phyloP scores from a whole-genome alignment of 2,888 invertebrate genomes.

The Cataglyphis rosenhaueri region DNA sequence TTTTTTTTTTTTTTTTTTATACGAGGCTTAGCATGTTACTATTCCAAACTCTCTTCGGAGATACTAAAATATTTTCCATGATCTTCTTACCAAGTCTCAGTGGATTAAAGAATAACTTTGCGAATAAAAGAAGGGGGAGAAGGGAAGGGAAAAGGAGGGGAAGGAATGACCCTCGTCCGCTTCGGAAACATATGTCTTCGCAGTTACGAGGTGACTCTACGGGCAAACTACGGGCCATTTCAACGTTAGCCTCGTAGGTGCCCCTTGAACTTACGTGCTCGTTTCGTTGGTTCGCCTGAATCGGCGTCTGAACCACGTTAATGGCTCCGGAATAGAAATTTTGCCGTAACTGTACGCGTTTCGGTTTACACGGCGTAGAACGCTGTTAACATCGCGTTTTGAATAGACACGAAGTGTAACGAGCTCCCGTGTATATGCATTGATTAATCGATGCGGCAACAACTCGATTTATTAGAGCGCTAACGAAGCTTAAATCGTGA shows the following conservation, averaged over 20 bases:
- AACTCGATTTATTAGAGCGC: slow-evolving; percentile 51
- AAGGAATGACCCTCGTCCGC: slow-evolving; percentile 31
- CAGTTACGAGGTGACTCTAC: slow-evolving; percentile 21
- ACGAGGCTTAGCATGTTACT: slow-evolving; percentile 11
- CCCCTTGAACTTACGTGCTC: slow-evolving; percentile 38
- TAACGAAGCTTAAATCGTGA: slow-evolving; percentile 55
- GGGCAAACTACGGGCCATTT: slow-evolving; percentile 40
- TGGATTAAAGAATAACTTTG: slow-evolving; percentile 49
- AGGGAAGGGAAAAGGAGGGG: not conserved
- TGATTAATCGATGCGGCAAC: slow-evolving; percentile 52
- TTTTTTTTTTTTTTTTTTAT: slow-evolving; percentile 9
- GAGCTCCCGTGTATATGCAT: slow-evolving; percentile 42
- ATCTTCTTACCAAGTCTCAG: slow-evolving; percentile 23
- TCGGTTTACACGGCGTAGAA: slow-evolving; percentile 44
- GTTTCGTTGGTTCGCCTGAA: slow-evolving; percentile 12
- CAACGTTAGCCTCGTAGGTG: slow-evolving; percentile 43
- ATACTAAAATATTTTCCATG: slow-evolving; percentile 35
- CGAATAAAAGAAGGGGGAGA: not conserved
- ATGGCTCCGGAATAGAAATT: slow-evolving; percentile 45
- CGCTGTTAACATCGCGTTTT: slow-evolving; percentile 52
- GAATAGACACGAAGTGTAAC: slow-evolving; percentile 48
- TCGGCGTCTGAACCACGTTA: slow-evolving; percentile 24
- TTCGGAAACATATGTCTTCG: slow-evolving; percentile 30
- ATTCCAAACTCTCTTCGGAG: slow-evolving; percentile 9
- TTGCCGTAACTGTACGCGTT: slow-evolving; percentile 44